Evolutionary conservation across 2,888 invertebrate species (phyloP), one percentile per base, ranked within the genome.

Genomic region (Autographa pulchrina): DNA sequence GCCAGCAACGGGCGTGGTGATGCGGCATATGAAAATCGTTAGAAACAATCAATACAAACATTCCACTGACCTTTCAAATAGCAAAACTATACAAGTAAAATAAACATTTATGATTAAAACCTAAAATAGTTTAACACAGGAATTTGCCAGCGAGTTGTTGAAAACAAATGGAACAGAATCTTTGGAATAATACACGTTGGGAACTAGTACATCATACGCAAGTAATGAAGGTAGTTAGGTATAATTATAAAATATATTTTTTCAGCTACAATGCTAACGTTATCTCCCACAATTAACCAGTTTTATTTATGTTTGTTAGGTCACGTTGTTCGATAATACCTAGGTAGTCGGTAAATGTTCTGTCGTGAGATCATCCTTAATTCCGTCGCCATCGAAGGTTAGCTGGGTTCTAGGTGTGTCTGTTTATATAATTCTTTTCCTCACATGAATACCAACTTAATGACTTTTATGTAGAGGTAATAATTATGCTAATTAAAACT

Each of bases 1-100:
- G 91, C 94, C 94, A 95, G 87, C 75, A 48, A 43, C 83, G 90
- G 93, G 92, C 84, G 93, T 90, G 92, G 92, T 89, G 78, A 69
- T 83, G 82, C 86, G 77, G 85, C 85, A 80, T 78, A 81, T 78
- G 83, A 82, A 87, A 82, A 87, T 83, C 78, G 72, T 84, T 81
- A 80, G 70, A 84, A 88, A 86, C 72, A 84, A 84, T 85, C 76
- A 80, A 85, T 86, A 83, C 56, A 78, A 76, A 68, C 70, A 65
- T 78, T 74, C 67, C 62, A 66, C 61, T 58, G 64, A 43, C 58
- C 60, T 75, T 64, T 52, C 56, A 58, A 8, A 65, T 25, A 61
- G 60, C 35, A 41, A 61, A 65, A 65, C 56, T 43, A 41, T 52
- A 35, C 14, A 43, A 48, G n/a, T 48, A 48, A 43, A 54, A 52